Percentiles rank a stretch among this genome's conserved stretches.
Evolutionary conservation across 2,797 vertebrate species (phyloP).

Genomic region (Gambelia wislizenii): DNA sequence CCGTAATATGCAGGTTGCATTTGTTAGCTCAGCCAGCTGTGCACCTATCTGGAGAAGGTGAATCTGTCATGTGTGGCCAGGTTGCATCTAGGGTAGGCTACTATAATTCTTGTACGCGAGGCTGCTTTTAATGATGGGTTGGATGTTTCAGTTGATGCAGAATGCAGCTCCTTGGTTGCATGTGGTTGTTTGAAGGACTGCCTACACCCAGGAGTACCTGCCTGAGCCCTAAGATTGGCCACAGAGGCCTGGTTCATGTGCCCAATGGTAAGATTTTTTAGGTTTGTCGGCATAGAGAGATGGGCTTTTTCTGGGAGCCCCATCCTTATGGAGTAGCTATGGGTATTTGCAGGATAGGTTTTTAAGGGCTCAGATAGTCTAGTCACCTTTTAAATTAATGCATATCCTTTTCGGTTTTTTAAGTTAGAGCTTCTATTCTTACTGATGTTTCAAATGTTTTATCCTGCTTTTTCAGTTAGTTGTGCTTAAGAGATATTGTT

Average conservation of each 20-base stretch:
- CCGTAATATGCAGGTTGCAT: too few species aligned
- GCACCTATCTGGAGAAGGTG: not conserved
- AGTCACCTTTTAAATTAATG: not conserved
- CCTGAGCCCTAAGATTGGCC: not conserved
- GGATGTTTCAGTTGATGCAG: not conserved
- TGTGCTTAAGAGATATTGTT: not conserved
- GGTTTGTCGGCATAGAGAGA: not conserved
- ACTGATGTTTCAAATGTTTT: not conserved
- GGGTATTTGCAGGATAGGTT: too few species aligned
- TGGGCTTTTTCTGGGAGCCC: not conserved
- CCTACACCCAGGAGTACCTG: not conserved
- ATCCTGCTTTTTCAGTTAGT: not conserved
- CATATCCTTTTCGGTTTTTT: not conserved
- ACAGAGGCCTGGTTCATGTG: not conserved
- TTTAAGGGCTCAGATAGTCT: not conserved
- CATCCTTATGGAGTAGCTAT: not conserved
- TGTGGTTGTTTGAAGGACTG: not conserved
- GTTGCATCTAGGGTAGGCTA: too few species aligned
- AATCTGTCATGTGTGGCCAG: not conserved
- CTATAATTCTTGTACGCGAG: too few species aligned
- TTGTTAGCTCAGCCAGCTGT: not conserved
- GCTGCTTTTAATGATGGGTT: not conserved
- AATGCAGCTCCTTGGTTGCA: not conserved
- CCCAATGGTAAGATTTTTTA: not conserved
- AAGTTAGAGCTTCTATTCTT: not conserved